Conservation (phyloP, 2,888 invertebrate species). For the Matsumyia berberina region DNA sequence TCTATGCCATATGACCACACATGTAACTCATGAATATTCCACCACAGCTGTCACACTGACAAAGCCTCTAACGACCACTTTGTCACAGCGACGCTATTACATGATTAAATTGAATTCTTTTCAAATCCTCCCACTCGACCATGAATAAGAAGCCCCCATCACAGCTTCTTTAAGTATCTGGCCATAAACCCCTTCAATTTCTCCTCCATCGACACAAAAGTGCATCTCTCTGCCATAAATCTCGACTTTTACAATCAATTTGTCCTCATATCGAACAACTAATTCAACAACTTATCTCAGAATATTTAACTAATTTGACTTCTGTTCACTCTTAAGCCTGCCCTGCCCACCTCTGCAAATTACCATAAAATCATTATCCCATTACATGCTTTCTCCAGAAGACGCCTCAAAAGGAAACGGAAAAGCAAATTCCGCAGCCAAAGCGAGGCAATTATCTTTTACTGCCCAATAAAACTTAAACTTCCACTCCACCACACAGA, state of each 20-base stretch:
- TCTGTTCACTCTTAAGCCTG: conserved; percentile 1
- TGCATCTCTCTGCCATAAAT: not conserved
- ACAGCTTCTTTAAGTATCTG: not conserved
- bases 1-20: too few relatives aligned
- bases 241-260: not conserved
- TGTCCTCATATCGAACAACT: not conserved
- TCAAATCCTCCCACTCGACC: too few relatives aligned
- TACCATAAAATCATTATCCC: conserved; percentile 28
- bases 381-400: conserved; percentile 44
- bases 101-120: too few relatives aligned
- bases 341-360: not conserved
- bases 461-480: conserved; percentile 43
- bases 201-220: not conserved
- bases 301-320: conserved; percentile 3
- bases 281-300: not conserved
- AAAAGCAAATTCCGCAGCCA: conserved; percentile 9
- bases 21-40: too few relatives aligned
- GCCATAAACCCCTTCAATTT: not conserved
- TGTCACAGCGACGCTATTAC: too few relatives aligned
- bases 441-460: conserved; percentile 59
- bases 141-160: too few relatives aligned
- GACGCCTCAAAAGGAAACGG: conserved; percentile 1
- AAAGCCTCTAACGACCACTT: too few relatives aligned
- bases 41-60: too few relatives aligned
- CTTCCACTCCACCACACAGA: conserved; percentile 15